phyloP scores from a whole-genome alignment of 2,888 invertebrate species.

The Parnassius glacialis region DNA sequence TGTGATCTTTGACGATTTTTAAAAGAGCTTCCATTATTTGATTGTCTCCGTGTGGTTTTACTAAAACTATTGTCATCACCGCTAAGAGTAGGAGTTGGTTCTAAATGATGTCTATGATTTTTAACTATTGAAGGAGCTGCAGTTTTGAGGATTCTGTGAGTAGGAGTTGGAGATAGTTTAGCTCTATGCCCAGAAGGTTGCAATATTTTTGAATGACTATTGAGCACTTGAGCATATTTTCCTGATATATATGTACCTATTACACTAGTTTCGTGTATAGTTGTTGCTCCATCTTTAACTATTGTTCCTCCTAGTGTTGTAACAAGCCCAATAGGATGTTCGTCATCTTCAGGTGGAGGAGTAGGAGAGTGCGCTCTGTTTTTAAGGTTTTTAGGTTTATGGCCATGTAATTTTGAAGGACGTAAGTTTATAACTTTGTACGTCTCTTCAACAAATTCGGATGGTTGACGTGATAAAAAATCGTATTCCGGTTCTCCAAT shows the following conservation, averaged over 20 bases:
- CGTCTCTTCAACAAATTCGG: slow-evolving; percentile 92
- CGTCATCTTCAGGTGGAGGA: slow-evolving; percentile 78
- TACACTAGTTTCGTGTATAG: slow-evolving; percentile 93
- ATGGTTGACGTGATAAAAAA: slow-evolving; percentile 90
- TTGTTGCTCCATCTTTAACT: slow-evolving; percentile 90
- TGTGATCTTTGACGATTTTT: slow-evolving; percentile 80
- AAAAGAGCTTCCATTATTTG: slow-evolving; percentile 69
- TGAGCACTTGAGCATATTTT: slow-evolving; percentile 93
- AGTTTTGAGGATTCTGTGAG: slow-evolving; percentile 87
- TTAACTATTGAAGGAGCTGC: slow-evolving; percentile 83
- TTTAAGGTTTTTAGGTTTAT: slow-evolving; percentile 71
- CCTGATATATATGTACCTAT: slow-evolving; percentile 93
- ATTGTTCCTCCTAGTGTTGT: slow-evolving; percentile 92
- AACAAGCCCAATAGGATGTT: slow-evolving; percentile 89
- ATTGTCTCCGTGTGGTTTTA: slow-evolving; percentile 78
- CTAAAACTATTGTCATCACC: slow-evolving; percentile 83
- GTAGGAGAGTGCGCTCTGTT: slow-evolving; percentile 64
- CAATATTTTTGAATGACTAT: slow-evolving; percentile 88
- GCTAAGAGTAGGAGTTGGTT: slow-evolving; percentile 83
- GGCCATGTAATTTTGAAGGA: slow-evolving; percentile 81
- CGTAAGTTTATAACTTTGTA: slow-evolving; percentile 90
- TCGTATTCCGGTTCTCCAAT: slow-evolving; percentile 91
- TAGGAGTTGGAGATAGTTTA: slow-evolving; percentile 84
- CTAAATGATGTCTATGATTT: slow-evolving; percentile 81
- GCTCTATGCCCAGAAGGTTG: slow-evolving; percentile 72